A percentile compares a stretch with the other conserved stretches of the same genome.
These are phyloP conservation scores for Ganaspis brasiliensis DNA, from an alignment of 2,888 invertebrate genomes.

Conservation along the genomic window DNA sequence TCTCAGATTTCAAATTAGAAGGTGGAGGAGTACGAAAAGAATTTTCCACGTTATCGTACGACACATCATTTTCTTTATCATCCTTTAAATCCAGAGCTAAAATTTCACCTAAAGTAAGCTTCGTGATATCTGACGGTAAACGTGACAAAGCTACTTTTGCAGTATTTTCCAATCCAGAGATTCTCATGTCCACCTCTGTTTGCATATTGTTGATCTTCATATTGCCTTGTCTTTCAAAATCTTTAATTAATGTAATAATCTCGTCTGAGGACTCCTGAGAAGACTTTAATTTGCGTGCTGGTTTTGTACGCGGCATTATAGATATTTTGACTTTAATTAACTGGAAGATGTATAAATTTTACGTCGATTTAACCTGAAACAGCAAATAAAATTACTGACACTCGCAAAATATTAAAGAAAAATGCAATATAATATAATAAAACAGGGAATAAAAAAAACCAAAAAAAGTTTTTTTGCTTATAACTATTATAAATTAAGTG, in stretches of 20 bases:
- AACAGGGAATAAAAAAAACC: too few relatives aligned
- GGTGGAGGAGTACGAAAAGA: constrained; percentile 21
- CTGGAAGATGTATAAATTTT: too few relatives aligned
- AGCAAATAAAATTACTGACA: too few relatives aligned
- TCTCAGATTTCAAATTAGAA: constrained; percentile 1
- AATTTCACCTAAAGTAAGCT: constrained; percentile 29
- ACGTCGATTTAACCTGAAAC: too few relatives aligned
- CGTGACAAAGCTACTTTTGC: neutral
- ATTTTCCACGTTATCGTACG: neutral
- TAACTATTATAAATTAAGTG: too few relatives aligned
- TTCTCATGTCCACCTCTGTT: neutral
- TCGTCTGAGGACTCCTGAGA: constrained; percentile 15
- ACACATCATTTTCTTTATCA: neutral
- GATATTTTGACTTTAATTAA: too few relatives aligned
- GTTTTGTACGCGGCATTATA: constrained; percentile 31
- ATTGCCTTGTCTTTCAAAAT: constrained; percentile 23
- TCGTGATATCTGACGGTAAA: constrained; percentile 14
- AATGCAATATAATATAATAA: too few relatives aligned
- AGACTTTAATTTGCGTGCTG: constrained; percentile 8
- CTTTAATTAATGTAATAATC: neutral
- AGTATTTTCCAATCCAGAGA: neutral
- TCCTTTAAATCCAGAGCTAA: neutral
- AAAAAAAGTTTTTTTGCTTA: too few relatives aligned
- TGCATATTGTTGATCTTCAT: neutral
- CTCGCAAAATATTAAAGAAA: too few relatives aligned